Conservation (phyloP, 2,113 vertebrate genomes). For the Anas platyrhynchos region DNA sequence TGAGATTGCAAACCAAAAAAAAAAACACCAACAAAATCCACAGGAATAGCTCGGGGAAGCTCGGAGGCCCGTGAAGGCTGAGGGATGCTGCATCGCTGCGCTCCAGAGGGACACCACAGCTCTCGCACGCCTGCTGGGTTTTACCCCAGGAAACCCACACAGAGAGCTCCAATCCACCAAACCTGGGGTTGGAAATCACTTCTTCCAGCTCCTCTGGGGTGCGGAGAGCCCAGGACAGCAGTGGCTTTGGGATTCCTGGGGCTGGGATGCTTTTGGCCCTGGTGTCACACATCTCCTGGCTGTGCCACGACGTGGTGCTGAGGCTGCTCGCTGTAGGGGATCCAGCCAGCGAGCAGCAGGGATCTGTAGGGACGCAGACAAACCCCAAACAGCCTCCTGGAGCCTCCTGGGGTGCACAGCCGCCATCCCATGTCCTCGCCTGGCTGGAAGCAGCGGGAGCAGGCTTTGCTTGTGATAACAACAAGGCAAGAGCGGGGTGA, state of each 20-base stretch:
- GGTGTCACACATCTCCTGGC: not conserved
- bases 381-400: accelerated
- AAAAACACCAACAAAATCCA: not conserved
- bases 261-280: accelerated
- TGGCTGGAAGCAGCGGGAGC: not conserved
- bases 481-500: not conserved
- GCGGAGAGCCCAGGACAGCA: accelerated
- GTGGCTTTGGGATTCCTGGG: not conserved
- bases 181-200: accelerated
- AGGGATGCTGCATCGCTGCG: accelerated
- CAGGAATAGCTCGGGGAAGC: not conserved
- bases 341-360: not conserved
- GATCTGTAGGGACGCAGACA: not conserved
- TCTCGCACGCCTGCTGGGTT: not conserved
- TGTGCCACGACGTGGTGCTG: accelerated
- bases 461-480: not conserved
- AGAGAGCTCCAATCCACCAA: not conserved
- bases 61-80: no score
- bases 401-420: accelerated
- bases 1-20: not conserved
- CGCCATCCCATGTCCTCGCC: not conserved
- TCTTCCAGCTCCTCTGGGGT: not conserved
- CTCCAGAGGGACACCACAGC: not conserved
- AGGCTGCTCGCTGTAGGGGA: accelerated
- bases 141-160: accelerated